Percentiles rank a stretch among this genome's conserved stretches.
Conservation (phyloP, 2,888 invertebrate genomes). For the Pollenia amentaria region DNA sequence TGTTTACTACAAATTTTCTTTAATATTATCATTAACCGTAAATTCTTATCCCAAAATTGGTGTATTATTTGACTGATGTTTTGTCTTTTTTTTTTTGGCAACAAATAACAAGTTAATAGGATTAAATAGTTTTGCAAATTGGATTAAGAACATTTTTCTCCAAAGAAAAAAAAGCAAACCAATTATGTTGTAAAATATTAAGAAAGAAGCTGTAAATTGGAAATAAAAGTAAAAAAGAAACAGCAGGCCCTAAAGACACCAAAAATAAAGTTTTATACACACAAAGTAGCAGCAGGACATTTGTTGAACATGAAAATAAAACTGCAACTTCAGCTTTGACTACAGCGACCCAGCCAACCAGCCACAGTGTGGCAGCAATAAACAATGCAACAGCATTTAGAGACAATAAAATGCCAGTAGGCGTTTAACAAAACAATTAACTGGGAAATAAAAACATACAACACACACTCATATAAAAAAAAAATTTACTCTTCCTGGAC, state of each 20-base stretch:
- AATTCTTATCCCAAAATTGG: constrained; percentile 47
- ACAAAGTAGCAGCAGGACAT: constrained; percentile 73
- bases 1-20: constrained; percentile 4
- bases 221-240: constrained; percentile 25
- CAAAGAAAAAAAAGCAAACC: constrained; percentile 11
- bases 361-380: constrained; percentile 56
- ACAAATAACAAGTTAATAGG: constrained; percentile 61
- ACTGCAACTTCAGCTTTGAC: constrained; percentile 11
- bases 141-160: constrained; percentile 50
- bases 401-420: constrained; percentile 75
- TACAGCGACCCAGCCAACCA: neutral
- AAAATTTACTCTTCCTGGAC: neutral
- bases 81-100: constrained; percentile 16
- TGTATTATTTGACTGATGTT: constrained; percentile 24
- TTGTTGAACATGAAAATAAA: constrained; percentile 53
- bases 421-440: constrained; percentile 83
- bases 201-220: neutral
- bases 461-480: constrained; percentile 7
- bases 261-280: neutral
- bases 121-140: constrained; percentile 66
- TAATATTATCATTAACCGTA: constrained; percentile 57
- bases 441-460: constrained; percentile 81
- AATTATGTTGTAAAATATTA: constrained; percentile 50
- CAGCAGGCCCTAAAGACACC: neutral
- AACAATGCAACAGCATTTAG: constrained; percentile 69